phyloP scores from a whole-genome alignment of 2,888 invertebrate genomes.

The Piscicola geometra region DNA sequence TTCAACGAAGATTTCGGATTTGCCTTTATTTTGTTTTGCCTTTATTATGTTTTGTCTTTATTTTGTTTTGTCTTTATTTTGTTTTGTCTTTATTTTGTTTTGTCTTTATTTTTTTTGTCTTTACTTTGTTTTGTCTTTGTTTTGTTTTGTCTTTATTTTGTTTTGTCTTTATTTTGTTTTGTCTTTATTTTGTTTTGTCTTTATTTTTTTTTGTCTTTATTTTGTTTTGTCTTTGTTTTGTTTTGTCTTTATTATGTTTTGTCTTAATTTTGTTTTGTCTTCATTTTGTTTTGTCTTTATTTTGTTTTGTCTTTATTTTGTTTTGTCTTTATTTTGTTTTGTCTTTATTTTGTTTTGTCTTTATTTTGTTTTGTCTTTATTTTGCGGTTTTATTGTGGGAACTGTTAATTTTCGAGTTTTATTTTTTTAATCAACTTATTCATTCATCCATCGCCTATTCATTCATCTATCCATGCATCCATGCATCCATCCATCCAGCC shows the following conservation, averaged over 20 bases:
- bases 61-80: too few relatives aligned
- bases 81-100: too few relatives aligned
- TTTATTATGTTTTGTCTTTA: too few relatives aligned
- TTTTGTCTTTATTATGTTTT: neutral
- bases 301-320: neutral
- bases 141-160: neutral
- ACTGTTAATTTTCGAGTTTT: too few relatives aligned
- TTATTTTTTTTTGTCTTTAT: neutral
- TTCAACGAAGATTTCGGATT: too few relatives aligned
- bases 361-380: too few relatives aligned
- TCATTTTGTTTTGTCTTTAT: neutral
- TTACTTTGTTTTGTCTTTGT: neutral
- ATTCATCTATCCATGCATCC: neutral
- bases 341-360: neutral
- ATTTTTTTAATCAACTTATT: neutral
- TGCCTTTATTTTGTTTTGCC: too few relatives aligned
- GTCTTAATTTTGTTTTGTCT: too few relatives aligned
- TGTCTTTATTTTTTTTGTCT: neutral
- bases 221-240: neutral
- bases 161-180: neutral
- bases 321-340: neutral
- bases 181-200: too few relatives aligned
- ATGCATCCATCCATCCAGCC: conserved; percentile 12
- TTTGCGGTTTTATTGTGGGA: too few relatives aligned
- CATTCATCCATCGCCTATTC: neutral